These are phyloP conservation scores for Ibycter americanus DNA, from an alignment of 2,797 vertebrate genomes.

Conservation along the genomic window DNA sequence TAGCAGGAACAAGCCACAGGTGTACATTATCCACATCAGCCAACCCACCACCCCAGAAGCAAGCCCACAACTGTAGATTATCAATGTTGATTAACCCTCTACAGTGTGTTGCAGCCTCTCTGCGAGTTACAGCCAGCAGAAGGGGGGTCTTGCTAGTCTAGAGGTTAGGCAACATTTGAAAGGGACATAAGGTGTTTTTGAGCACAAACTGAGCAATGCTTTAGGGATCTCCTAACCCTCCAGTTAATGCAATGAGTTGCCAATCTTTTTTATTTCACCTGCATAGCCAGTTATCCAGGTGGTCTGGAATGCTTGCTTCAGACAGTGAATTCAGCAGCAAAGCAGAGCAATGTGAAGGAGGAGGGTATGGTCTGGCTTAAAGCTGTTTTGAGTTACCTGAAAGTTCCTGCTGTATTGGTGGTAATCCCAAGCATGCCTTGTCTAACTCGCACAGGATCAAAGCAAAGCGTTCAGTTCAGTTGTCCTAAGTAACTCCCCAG, in stretches of 20 bases:
- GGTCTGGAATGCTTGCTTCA: neutral
- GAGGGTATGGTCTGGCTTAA: neutral
- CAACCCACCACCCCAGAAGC: too few relatives aligned
- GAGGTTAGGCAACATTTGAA: neutral
- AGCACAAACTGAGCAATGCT: neutral
- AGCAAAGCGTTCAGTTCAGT: neutral
- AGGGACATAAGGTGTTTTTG: neutral
- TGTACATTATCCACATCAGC: too few relatives aligned
- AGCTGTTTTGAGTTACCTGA: neutral
- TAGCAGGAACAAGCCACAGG: too few relatives aligned
- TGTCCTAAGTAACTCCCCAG: neutral
- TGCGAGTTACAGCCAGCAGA: neutral
- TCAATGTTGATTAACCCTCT: too few relatives aligned
- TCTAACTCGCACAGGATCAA: neutral
- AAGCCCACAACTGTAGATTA: too few relatives aligned
- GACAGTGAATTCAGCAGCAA: neutral
- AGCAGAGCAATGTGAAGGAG: neutral
- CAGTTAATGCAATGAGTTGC: neutral
- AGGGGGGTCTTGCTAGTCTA: neutral
- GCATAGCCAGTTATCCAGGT: neutral
- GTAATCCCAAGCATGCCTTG: neutral
- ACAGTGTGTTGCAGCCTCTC: too few relatives aligned
- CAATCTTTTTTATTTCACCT: neutral
- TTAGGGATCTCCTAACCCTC: neutral
- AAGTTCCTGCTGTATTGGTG: neutral